Conservation (phyloP, 2,797 vertebrate species). For the Craterocephalus amniculus region DNA sequence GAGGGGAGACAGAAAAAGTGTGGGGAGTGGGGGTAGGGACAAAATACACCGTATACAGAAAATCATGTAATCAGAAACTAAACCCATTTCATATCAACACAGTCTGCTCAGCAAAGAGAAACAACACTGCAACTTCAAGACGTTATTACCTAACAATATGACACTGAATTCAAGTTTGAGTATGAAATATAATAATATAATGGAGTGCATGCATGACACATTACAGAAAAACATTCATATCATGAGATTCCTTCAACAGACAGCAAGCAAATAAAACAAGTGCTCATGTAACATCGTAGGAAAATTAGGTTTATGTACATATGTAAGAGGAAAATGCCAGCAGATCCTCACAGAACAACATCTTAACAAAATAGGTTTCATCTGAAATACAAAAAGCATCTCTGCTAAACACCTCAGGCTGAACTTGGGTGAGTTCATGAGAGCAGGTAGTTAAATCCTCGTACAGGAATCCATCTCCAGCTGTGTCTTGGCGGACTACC, state of each 20-base stretch:
- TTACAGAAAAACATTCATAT: conserved; percentile 14
- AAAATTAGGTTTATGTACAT: conserved; percentile 37
- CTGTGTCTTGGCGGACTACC: conserved; percentile 54
- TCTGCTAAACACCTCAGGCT: conserved; percentile 14
- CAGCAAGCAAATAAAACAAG: conserved; percentile 43
- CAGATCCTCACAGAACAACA: conserved; percentile 68
- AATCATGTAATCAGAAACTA: no score
- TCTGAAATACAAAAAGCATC: conserved; percentile 12
- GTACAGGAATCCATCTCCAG: neutral
- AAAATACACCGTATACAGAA: no score
- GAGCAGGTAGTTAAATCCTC: neutral
- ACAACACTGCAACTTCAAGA: conserved; percentile 45
- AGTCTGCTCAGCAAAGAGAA: conserved; percentile 29
- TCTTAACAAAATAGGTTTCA: conserved; percentile 42
- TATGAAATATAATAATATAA: conserved; percentile 60
- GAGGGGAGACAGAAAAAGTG: no score
- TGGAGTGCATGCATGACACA: conserved; percentile 65
- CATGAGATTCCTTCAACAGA: conserved; percentile 46
- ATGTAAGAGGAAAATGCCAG: conserved; percentile 78
- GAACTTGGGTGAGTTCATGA: neutral
- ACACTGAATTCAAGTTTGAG: conserved; percentile 56
- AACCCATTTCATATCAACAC: conserved; percentile 41
- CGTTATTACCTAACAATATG: conserved; percentile 29
- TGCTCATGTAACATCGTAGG: conserved; percentile 58
- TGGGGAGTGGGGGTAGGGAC: no score